A percentile compares a stretch with the other conserved stretches of the same genome.
These are phyloP conservation scores for Haliaeetus leucogaster DNA, from an alignment of 2,113 vertebrate species.

Conservation along the genomic window DNA sequence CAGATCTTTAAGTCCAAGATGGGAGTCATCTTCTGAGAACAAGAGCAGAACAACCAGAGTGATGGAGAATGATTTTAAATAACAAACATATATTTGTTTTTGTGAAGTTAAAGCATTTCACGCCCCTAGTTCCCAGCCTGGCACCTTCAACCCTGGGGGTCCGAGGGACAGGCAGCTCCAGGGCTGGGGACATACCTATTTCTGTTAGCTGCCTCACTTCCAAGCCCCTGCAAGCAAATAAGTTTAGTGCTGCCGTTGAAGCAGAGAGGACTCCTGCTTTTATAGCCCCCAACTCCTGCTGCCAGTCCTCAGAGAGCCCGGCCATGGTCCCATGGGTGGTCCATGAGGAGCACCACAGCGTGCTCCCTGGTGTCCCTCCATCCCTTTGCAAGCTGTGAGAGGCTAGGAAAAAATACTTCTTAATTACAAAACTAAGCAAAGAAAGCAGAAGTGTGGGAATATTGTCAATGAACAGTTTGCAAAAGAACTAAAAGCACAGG, in stretches of 20 bases:
- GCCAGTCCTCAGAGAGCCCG: background rate
- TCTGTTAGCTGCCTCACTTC: background rate
- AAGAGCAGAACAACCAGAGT: background rate
- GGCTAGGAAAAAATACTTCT: background rate
- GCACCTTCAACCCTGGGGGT: background rate
- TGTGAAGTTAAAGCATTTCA: background rate
- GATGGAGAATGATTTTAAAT: background rate
- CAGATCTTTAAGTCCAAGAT: background rate
- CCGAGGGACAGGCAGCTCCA: background rate
- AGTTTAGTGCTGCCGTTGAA: background rate
- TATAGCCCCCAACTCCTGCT: background rate
- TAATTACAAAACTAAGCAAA: background rate
- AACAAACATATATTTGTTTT: background rate
- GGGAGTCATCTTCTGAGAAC: background rate
- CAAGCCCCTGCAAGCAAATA: background rate
- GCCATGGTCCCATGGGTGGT: background rate
- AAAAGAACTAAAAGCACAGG: background rate
- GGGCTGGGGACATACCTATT: background rate
- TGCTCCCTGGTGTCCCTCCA: background rate
- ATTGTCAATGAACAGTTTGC: background rate
- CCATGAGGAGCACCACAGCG: background rate
- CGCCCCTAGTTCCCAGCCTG: background rate
- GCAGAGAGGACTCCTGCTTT: background rate
- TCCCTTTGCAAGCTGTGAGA: background rate
- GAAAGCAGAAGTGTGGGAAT: background rate